Percentiles rank a stretch among this genome's conserved stretches.
phyloP scores from a whole-genome alignment of 2,888 invertebrate genomes.

The Tenodera sinensis region DNA sequence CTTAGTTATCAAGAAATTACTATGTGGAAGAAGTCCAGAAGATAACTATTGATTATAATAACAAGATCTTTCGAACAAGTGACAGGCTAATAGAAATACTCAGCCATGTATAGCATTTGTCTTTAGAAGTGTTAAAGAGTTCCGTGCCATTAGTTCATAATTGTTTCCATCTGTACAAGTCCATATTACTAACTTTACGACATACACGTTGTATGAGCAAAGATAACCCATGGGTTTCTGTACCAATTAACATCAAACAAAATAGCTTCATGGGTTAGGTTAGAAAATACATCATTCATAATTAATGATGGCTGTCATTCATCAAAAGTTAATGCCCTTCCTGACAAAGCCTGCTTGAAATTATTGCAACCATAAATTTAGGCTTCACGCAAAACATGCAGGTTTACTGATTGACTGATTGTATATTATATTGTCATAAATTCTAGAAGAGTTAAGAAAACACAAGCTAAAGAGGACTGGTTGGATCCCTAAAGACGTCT shows the following conservation, averaged over 20 bases:
- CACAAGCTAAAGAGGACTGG: background rate
- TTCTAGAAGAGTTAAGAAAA: background rate
- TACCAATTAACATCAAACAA: background rate
- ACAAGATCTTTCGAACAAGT: background rate
- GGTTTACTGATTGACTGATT: background rate
- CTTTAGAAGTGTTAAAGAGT: background rate
- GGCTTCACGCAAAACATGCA: background rate
- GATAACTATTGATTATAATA: background rate
- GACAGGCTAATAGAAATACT: constrained; percentile 7
- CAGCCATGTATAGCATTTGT: background rate
- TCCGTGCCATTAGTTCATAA: background rate
- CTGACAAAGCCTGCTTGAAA: background rate
- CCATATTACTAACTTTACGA: background rate
- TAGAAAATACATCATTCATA: background rate
- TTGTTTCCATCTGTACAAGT: background rate
- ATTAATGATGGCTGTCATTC: background rate
- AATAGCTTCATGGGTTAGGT: background rate
- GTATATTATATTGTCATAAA: background rate
- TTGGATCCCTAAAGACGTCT: background rate
- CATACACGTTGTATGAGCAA: constrained; percentile 7
- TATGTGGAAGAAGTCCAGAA: constrained; percentile 1
- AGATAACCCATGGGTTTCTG: background rate
- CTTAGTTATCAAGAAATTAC: background rate
- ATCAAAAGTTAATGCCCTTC: background rate
- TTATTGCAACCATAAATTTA: background rate